These are phyloP conservation scores for Muscicapa striata DNA, from an alignment of 2,797 vertebrate genomes.

Conservation along the genomic window DNA sequence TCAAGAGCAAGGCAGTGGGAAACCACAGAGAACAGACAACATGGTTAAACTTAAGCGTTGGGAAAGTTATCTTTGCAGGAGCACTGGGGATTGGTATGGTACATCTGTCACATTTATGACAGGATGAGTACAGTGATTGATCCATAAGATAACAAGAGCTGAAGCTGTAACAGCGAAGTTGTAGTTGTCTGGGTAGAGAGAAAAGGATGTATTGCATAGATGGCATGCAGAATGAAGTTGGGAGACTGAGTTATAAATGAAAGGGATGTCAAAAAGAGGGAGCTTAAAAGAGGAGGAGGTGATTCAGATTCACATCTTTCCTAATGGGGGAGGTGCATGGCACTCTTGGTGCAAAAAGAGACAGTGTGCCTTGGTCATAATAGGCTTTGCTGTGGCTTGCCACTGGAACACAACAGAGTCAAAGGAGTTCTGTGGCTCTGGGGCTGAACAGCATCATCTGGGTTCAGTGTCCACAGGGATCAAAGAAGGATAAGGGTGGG, in stretches of 20 bases:
- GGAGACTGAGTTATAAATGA: not conserved
- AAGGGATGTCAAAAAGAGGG: not conserved
- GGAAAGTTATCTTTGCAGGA: constrained; percentile 53
- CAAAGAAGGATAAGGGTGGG: not conserved
- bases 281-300: not conserved
- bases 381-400: not conserved
- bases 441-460: not conserved
- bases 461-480: not conserved
- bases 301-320: not conserved
- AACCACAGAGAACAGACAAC: constrained; percentile 9
- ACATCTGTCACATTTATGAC: constrained; percentile 28
- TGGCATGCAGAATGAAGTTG: not conserved
- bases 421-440: not conserved
- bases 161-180: constrained; percentile 17
- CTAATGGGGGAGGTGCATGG: not conserved
- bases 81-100: not conserved
- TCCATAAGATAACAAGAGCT: constrained; percentile 35
- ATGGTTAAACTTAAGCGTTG: not conserved
- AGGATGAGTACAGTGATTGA: constrained; percentile 43
- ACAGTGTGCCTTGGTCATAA: not conserved
- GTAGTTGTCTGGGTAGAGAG: constrained; percentile 10
- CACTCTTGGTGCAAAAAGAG: not conserved
- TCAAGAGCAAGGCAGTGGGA: constrained; percentile 19
- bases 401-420: not conserved
- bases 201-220: not conserved